Evolutionary conservation across 2,888 invertebrate species (phyloP), one percentile per base, ranked within the genome.

Genomic region (Agrotis clavis): DNA sequence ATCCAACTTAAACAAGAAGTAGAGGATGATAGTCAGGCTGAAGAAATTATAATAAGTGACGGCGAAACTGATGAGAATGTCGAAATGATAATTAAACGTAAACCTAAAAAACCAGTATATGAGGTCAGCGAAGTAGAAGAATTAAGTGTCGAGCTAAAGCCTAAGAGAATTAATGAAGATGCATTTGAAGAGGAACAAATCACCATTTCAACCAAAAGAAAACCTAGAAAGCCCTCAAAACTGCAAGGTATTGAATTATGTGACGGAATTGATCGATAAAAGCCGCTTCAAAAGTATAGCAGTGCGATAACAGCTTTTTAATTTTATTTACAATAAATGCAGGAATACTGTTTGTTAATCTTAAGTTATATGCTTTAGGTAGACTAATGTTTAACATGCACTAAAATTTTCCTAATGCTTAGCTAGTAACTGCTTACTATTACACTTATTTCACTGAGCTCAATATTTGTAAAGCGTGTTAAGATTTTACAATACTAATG

Each of bases 131-230:
- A 97, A 92, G 92, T 97, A 63, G 97, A 97, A 90, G 97, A 97
- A 87, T 92, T 97, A 19, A 97, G 97, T 86, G 90, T 97, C 41
- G 97, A 96, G 74, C 89, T 97, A 25, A 97, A 96, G 86, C 96
- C 96, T 25, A 96, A 93, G 75, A 91, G 90, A 87, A 87, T 92
- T 72, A 90, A 90, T 60, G 90, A 92, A 77, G 94, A 96, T 83
- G 89, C 93, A 2, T 97, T 96, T 88, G 97, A 97, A 91, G 98
- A 97, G 92, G 97, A 97, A 87, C 97, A 97, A 74, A 91, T 98
- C 51, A 97, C 97, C n/a, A 93, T 98, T 84, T 97, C 97, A 90
- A 94, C 97, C 56, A 98, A 97, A 92, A 95, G 97, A 81, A 97
- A 97, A 91, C 97, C 97, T 86, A 97, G 97, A 70, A 96, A 97